A percentile compares a stretch with the other conserved stretches of the same genome.
phyloP scores from a whole-genome alignment of 2,797 vertebrate genomes.

The Rhabdomys pumilio region DNA sequence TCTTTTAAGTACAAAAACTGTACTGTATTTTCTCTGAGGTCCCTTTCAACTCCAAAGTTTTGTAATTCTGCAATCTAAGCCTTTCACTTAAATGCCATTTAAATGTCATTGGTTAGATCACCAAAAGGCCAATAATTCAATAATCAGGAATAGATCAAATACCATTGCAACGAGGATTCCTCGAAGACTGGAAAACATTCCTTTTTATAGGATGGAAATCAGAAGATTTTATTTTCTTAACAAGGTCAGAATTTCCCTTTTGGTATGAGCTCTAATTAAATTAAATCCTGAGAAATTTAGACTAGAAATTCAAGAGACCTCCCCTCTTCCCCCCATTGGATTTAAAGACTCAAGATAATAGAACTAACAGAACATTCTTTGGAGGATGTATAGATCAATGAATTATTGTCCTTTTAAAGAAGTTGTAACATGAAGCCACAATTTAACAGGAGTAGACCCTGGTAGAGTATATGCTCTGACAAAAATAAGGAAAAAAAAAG shows the following conservation, averaged over 20 bases:
- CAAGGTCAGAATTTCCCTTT: slow-evolving; percentile 64
- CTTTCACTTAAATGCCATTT: slow-evolving; percentile 76
- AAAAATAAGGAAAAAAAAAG: not conserved
- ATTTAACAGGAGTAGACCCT: not conserved
- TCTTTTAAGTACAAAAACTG: slow-evolving; percentile 72
- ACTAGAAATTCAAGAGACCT: not conserved
- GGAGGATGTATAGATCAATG: slow-evolving; percentile 34
- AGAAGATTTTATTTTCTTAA: slow-evolving; percentile 53
- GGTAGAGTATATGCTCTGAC: not conserved
- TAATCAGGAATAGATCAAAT: slow-evolving; percentile 79
- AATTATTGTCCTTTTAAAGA: slow-evolving; percentile 55
- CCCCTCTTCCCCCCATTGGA: not conserved
- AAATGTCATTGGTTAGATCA: slow-evolving; percentile 83
- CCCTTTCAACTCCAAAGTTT: slow-evolving; percentile 75
- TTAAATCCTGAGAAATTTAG: slow-evolving; percentile 74
- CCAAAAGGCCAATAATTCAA: slow-evolving; percentile 84
- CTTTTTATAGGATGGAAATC: slow-evolving; percentile 58
- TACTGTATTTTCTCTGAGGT: slow-evolving; percentile 74
- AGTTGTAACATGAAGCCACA: slow-evolving; percentile 8
- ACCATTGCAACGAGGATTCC: slow-evolving; percentile 62
- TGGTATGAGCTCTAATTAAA: slow-evolving; percentile 76
- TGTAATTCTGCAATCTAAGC: slow-evolving; percentile 72
- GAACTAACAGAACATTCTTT: slow-evolving; percentile 1
- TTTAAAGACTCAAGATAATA: slow-evolving; percentile 70
- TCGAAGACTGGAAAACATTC: slow-evolving; percentile 68